Conservation (phyloP, 2,888 invertebrate genomes). For the Caenorhabditis uteleia region DNA sequence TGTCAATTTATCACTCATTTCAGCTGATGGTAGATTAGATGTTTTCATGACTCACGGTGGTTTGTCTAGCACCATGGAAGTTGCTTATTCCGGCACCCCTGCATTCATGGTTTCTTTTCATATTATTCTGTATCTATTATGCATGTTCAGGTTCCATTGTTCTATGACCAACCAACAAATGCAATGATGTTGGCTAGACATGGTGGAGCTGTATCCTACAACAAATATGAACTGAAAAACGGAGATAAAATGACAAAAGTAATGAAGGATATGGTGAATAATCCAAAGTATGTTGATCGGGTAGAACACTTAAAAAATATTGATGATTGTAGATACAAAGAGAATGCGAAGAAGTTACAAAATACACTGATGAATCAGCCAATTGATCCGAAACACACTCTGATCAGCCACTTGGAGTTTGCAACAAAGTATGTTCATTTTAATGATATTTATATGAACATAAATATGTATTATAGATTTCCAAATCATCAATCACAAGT, state of each 20-base stretch:
- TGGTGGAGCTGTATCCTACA: slow-evolving; percentile 15
- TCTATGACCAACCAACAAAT: slow-evolving; percentile 22
- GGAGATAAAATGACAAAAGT: neutral
- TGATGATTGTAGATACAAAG: slow-evolving; percentile 5
- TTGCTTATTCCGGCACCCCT: slow-evolving; percentile 27
- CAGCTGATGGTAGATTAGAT: slow-evolving; percentile 5
- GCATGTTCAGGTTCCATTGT: slow-evolving; percentile 17
- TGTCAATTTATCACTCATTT: neutral
- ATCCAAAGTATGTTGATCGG: slow-evolving; percentile 13
- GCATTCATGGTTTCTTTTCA: slow-evolving; percentile 5
- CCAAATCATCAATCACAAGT: neutral
- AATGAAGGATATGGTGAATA: slow-evolving; percentile 1
- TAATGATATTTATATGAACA: too few species aligned
- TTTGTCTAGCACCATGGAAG: slow-evolving; percentile 20
- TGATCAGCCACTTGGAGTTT: slow-evolving; percentile 21
- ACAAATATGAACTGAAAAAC: slow-evolving; percentile 11
- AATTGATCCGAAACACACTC: slow-evolving; percentile 16
- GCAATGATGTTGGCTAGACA: slow-evolving; percentile 32
- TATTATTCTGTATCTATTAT: neutral
- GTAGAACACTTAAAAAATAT: slow-evolving; percentile 6
- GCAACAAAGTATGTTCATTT: slow-evolving; percentile 23
- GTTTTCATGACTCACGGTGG: slow-evolving; percentile 31
- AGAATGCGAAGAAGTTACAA: slow-evolving; percentile 8
- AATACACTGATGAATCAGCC: slow-evolving; percentile 16
- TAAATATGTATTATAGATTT: too few species aligned